Evolutionary conservation across 2,888 invertebrate species (phyloP), one percentile per base, ranked within the genome.

Genomic region (Allacma fusca): DNA sequence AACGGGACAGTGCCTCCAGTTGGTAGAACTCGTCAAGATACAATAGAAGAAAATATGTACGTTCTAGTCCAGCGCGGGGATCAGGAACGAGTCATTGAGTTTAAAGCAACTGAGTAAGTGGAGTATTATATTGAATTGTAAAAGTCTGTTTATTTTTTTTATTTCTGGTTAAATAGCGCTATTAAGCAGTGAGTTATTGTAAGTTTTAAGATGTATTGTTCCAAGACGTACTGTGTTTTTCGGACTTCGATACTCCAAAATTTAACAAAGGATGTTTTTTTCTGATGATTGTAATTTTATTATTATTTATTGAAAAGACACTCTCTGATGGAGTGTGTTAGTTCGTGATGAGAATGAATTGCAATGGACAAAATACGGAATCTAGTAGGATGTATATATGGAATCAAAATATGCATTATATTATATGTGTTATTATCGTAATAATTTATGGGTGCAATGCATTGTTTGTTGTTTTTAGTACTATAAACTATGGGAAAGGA

Each of bases 21-120:
- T 26, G 34, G n/a, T 34, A 21, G 26, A 34, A 59, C 44, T 21
- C 21, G 23, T 64, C 50, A 74, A 75, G 81, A 81, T 68, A 26
- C 23, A 64, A 81, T 83, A 62, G 68, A 64, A 23, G 79, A 82
- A 43, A 81, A 80, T 19, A 79, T 81, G 70, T 79, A 78, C 74
- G 79, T 83, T 19, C 75, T 83, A 0, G 70, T 83, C 12, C 78
- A 80, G 59, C 80, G 83, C 40, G 82, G 82, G 73, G 83, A 82
- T n/a, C 81, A 83, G 34, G 81, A 83, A 76, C 70, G 83, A 73
- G 79, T 83, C 64, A 75, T 83, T 19, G 74, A 79, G 13, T 83
- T 81, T 78, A 80, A 80, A 34, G 72, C 80, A 26, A 68, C 76
- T 12, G 82, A 82, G 82, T 76, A 82, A n/a, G n/a, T n/a, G n/a